A percentile compares a stretch with the other conserved stretches of the same genome.
These are phyloP conservation scores for Sarcophaga subvicina DNA, from an alignment of 2,888 invertebrate species.

Conservation along the genomic window DNA sequence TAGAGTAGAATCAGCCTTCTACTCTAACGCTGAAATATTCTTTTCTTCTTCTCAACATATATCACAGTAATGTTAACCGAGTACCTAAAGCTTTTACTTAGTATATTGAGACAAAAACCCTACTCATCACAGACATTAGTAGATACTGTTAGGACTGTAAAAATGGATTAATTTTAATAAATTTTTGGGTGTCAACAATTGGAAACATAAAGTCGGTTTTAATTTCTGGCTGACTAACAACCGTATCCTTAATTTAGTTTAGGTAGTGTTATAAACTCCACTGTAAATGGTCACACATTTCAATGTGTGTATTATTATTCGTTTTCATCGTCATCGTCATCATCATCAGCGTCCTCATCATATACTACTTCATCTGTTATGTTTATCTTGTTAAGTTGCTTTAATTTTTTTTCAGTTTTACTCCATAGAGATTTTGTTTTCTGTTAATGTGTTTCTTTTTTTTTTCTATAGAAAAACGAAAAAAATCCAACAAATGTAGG, in stretches of 20 bases:
- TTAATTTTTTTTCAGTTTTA: slow-evolving; percentile 57
- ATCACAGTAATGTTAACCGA: too few species aligned
- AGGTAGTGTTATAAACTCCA: neutral
- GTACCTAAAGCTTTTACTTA: too few species aligned
- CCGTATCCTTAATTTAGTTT: slow-evolving; percentile 22
- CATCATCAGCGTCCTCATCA: slow-evolving; percentile 50
- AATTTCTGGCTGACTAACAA: neutral
- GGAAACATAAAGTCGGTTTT: too few species aligned
- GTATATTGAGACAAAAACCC: too few species aligned
- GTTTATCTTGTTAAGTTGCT: slow-evolving; percentile 68
- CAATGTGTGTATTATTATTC: slow-evolving; percentile 36
- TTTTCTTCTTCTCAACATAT: too few species aligned
- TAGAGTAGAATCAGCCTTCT: too few species aligned
- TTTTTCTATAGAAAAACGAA: neutral
- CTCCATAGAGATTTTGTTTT: slow-evolving; percentile 61
- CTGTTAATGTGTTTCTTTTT: slow-evolving; percentile 56
- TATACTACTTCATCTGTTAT: slow-evolving; percentile 61
- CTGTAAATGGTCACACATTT: neutral
- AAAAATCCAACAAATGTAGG: slow-evolving; percentile 42
- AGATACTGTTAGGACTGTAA: too few species aligned
- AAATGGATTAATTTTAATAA: too few species aligned
- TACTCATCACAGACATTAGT: too few species aligned
- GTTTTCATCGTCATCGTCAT: slow-evolving; percentile 51
- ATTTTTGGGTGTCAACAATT: too few species aligned
- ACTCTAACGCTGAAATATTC: too few species aligned